Evolutionary conservation across 2,797 vertebrate species (phyloP).

Genomic region (Coreius guichenoti): DNA sequence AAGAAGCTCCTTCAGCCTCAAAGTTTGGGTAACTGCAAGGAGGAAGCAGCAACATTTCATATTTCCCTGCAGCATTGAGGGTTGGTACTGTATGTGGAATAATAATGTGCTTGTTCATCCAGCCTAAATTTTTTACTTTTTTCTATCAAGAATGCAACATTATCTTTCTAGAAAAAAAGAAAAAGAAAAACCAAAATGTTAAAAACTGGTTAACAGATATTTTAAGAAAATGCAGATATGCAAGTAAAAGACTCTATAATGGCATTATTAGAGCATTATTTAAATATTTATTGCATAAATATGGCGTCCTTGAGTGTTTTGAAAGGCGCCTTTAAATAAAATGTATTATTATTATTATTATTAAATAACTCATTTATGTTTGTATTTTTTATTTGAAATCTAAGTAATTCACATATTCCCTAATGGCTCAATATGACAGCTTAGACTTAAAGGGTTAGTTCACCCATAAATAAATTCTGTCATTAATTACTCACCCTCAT

Average conservation of each 20-base stretch:
- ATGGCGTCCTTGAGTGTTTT: background rate
- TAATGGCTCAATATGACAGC: background rate
- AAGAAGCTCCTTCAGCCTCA: background rate
- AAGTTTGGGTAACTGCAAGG: slow-evolving; percentile 12
- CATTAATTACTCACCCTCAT: too few relatives aligned
- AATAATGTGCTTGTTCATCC: slow-evolving; percentile 14
- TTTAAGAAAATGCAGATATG: background rate
- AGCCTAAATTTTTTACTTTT: background rate
- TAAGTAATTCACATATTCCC: background rate
- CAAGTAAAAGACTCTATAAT: background rate
- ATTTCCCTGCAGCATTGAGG: slow-evolving; percentile 12
- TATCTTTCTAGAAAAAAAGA: background rate
- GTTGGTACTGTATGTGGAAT: slow-evolving; percentile 12
- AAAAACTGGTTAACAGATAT: background rate
- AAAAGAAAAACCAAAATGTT: background rate
- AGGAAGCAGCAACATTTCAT: background rate
- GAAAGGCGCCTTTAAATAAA: too few relatives aligned
- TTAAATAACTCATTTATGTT: background rate
- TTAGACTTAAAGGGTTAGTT: too few relatives aligned
- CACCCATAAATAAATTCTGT: too few relatives aligned
- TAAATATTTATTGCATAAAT: background rate
- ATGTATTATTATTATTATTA: too few relatives aligned
- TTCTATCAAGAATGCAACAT: background rate
- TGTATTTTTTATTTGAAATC: background rate
- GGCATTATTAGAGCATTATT: background rate